Conservation (phyloP, 2,797 vertebrate genomes). For the Lemur catta region DNA sequence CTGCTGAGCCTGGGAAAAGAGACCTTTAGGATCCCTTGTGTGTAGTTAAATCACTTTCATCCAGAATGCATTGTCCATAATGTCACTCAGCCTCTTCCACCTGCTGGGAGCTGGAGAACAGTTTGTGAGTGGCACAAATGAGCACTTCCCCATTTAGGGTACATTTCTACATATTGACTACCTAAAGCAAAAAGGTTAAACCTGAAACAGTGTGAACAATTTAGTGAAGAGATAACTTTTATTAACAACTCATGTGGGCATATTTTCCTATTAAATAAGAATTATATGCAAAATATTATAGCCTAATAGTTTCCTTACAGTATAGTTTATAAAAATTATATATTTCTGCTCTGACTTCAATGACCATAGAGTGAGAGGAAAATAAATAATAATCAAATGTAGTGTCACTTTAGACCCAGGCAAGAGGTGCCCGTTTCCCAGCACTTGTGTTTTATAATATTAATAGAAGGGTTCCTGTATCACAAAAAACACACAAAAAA, state of each 20-base stretch:
- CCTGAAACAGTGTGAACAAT: neutral
- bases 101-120: neutral
- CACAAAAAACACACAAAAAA: neutral
- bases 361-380: neutral
- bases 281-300: neutral
- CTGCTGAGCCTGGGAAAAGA: neutral
- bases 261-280: neutral
- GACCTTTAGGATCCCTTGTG: neutral
- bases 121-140: neutral
- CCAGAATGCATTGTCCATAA: neutral
- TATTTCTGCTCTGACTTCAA: neutral
- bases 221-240: neutral
- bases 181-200: neutral
- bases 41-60: neutral
- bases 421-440: neutral
- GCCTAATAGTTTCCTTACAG: neutral
- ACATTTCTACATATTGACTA: neutral
- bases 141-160: neutral
- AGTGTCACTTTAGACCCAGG: neutral
- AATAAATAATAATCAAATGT: neutral
- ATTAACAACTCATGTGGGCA: neutral
- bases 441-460: neutral
- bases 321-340: neutral
- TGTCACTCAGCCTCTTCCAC: neutral
- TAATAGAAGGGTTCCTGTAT: neutral